These are phyloP conservation scores for Nephotettix cincticeps DNA, from an alignment of 1,140 invertebrate species.

Conservation along the genomic window DNA sequence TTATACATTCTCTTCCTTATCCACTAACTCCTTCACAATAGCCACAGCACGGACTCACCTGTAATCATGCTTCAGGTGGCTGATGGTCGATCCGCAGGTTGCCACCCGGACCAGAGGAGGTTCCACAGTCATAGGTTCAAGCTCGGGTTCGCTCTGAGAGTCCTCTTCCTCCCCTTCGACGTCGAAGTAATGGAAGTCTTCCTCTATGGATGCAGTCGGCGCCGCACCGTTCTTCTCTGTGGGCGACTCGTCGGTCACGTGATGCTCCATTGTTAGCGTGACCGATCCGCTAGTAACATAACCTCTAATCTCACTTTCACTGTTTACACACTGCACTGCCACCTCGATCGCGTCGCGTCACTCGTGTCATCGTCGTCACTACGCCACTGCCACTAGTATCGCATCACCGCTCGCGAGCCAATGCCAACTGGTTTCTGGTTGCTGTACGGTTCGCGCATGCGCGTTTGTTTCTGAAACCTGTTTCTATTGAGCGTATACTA, in stretches of 20 bases:
- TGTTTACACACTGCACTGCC: not conserved
- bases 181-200: conserved; percentile 31
- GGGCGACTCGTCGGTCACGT: not conserved
- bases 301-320: no score
- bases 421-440: no score
- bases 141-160: not conserved
- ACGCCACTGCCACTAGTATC: no score
- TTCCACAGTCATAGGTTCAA: not conserved
- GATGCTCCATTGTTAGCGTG: not conserved
- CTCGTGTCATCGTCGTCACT: no score
- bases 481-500: not conserved
- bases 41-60: no score
- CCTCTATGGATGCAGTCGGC: conserved; percentile 31
- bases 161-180: not conserved
- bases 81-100: conserved; percentile 15
- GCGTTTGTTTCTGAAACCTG: not conserved
- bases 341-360: not conserved
- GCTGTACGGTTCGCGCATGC: not conserved
- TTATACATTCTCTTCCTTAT: no score
- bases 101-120: conserved; percentile 24
- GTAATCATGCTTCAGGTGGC: conserved; percentile 4
- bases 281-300: not conserved
- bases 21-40: no score
- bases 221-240: not conserved
- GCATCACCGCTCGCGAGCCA: no score